Conservation (phyloP, 2,113 vertebrate species). For the Cygnus atratus region DNA sequence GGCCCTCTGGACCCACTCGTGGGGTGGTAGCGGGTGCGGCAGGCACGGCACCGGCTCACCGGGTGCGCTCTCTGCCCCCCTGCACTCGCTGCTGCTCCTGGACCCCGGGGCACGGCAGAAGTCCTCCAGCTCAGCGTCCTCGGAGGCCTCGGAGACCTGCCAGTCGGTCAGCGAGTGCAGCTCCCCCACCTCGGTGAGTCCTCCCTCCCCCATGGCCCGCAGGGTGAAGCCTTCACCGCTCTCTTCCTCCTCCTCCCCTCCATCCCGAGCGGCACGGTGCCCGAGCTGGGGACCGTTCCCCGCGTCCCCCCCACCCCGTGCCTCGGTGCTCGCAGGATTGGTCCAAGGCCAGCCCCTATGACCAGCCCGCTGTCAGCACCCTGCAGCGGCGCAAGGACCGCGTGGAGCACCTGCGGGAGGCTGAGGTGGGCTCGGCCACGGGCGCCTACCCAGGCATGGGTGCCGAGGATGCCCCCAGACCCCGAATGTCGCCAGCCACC, state of each 20-base stretch:
- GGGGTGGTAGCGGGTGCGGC: neutral
- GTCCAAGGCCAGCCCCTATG: constrained; percentile 90
- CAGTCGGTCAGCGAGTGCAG: constrained; percentile 98
- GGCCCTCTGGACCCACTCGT: neutral
- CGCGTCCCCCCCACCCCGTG: neutral
- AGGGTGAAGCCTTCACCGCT: neutral
- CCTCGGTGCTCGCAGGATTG: constrained; percentile 83
- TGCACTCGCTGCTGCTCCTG: neutral
- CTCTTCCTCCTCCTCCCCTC: neutral
- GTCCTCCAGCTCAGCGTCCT: constrained; percentile 97
- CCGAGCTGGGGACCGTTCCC: neutral
- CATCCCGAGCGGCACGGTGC: too few relatives aligned
- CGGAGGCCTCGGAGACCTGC: constrained; percentile 96
- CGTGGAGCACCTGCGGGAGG: constrained; percentile 85
- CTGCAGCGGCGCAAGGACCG: constrained; percentile 92
- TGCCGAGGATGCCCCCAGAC: constrained; percentile 78
- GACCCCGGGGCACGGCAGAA: constrained; percentile 79
- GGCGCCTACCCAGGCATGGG: constrained; percentile 64
- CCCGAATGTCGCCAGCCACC: constrained; percentile 85
- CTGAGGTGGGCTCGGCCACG: constrained; percentile 72
- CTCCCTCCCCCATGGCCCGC: neutral
- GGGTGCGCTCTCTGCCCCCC: constrained; percentile 22
- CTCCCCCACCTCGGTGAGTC: constrained; percentile 96
- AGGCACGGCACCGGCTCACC: neutral
- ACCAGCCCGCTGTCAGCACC: constrained; percentile 81